phyloP scores from a whole-genome alignment of 2,113 vertebrate genomes.

The Hiodon alosoides region DNA sequence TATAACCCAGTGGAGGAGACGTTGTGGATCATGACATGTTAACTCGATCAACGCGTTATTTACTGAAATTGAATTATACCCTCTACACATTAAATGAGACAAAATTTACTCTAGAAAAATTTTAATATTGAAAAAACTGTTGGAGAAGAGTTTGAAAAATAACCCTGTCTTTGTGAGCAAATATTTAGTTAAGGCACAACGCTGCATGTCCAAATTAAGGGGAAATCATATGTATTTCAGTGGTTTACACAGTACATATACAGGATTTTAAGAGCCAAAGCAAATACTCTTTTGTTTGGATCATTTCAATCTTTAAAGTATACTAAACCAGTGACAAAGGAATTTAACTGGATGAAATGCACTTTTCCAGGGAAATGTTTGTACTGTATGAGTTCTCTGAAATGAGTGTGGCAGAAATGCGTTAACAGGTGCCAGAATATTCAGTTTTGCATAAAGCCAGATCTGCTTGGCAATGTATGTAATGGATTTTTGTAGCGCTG shows the following conservation, averaged over 20 bases:
- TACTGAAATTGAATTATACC: too few species aligned
- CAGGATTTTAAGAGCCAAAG: slow-evolving; percentile 5
- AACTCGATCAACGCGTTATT: too few species aligned
- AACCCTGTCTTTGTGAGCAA: slow-evolving; percentile 16
- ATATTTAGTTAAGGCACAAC: slow-evolving; percentile 26
- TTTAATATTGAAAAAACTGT: slow-evolving; percentile 14
- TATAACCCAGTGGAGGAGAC: too few species aligned
- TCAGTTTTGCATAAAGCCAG: slow-evolving; percentile 5
- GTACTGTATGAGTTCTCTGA: not conserved
- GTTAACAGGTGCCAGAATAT: not conserved
- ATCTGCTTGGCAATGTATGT: not conserved
- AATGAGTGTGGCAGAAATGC: not conserved
- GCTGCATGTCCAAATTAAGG: slow-evolving; percentile 15
- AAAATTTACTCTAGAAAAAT: not conserved
- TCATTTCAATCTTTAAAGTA: not conserved
- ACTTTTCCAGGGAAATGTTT: not conserved
- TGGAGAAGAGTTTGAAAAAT: slow-evolving; percentile 15
- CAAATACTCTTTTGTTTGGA: slow-evolving; percentile 11
- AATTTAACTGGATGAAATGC: not conserved
- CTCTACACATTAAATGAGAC: slow-evolving; percentile 3
- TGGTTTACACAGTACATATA: not conserved
- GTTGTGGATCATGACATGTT: too few species aligned
- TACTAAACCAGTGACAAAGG: not conserved
- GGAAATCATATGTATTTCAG: slow-evolving; percentile 13
- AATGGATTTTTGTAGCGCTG: too few species aligned